Evolutionary conservation across 1,140 invertebrate genomes (phyloP).

Genomic region (Drosophila ohnishii): DNA sequence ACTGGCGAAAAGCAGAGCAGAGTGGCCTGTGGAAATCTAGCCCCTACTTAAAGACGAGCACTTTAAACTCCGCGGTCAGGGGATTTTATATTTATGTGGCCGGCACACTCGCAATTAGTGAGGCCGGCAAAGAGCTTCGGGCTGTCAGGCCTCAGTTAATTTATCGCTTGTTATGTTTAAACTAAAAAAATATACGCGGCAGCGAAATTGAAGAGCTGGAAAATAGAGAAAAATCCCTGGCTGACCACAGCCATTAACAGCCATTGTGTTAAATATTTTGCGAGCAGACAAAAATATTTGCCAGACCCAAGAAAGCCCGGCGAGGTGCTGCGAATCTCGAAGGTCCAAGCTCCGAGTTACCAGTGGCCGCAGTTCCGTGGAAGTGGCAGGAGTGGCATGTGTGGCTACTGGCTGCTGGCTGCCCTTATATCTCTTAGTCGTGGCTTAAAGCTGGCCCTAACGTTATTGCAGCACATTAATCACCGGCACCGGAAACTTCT

Average conservation of each 20-base stretch:
- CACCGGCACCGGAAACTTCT: conserved; percentile 66
- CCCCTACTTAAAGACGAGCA: conserved; percentile 32
- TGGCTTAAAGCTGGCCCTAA: conserved; percentile 66
- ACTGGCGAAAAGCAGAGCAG: not conserved
- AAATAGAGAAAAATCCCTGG: conserved; percentile 48
- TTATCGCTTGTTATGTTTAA: conserved; percentile 78
- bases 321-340: conserved; percentile 28
- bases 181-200: conserved; percentile 42
- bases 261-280: conserved; percentile 73
- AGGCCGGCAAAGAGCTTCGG: conserved; percentile 59
- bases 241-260: conserved; percentile 65
- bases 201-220: conserved; percentile 38
- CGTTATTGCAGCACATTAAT: conserved; percentile 78
- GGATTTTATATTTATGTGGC: conserved; percentile 67
- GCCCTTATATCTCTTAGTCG: conserved; percentile 57
- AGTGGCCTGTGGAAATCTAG: conserved; percentile 7
- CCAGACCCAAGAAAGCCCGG: conserved; percentile 58
- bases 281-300: conserved; percentile 77
- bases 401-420: conserved; percentile 20
- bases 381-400: conserved; percentile 30
- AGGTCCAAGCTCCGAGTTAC: conserved; percentile 1
- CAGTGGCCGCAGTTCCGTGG: conserved; percentile 1
- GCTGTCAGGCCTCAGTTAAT: conserved; percentile 62
- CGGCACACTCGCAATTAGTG: conserved; percentile 70
- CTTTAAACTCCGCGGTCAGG: conserved; percentile 43